These are phyloP conservation scores for Axis porcinus DNA, from an alignment of 2,113 vertebrate species.

Conservation along the genomic window DNA sequence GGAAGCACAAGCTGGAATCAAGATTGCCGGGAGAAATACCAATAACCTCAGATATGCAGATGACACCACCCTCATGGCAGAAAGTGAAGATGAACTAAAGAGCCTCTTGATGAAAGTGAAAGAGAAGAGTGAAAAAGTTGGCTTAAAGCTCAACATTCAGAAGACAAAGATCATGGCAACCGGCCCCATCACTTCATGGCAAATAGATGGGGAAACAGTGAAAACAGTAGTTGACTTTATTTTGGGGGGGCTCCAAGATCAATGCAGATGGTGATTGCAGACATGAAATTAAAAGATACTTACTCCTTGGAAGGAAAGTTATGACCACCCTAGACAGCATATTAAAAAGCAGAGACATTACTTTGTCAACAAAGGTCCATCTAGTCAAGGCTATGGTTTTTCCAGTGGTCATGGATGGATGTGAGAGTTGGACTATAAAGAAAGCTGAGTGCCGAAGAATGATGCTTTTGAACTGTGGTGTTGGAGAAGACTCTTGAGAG, in stretches of 20 bases:
- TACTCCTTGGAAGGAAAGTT: neutral
- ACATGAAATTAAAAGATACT: neutral
- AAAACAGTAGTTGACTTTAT: neutral
- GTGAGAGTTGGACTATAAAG: neutral
- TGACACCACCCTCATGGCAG: neutral
- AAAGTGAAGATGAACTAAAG: neutral
- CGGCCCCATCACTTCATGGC: neutral
- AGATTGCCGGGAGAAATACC: neutral
- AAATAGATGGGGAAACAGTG: neutral
- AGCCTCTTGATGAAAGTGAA: neutral
- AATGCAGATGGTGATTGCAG: neutral
- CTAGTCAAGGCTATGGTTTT: neutral
- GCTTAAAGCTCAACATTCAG: neutral
- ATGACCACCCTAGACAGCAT: neutral
- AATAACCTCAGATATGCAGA: neutral
- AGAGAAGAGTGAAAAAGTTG: neutral
- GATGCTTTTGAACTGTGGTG: neutral
- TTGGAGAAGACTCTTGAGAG: neutral
- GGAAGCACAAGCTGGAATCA: neutral
- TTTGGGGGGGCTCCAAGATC: accelerated
- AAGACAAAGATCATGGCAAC: neutral
- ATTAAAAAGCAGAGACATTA: neutral
- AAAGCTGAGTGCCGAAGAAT: neutral
- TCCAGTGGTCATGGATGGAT: neutral
- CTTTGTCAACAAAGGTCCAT: neutral